These are phyloP conservation scores for Colistium nudipinnis DNA, from an alignment of 2,113 vertebrate species.

Conservation along the genomic window DNA sequence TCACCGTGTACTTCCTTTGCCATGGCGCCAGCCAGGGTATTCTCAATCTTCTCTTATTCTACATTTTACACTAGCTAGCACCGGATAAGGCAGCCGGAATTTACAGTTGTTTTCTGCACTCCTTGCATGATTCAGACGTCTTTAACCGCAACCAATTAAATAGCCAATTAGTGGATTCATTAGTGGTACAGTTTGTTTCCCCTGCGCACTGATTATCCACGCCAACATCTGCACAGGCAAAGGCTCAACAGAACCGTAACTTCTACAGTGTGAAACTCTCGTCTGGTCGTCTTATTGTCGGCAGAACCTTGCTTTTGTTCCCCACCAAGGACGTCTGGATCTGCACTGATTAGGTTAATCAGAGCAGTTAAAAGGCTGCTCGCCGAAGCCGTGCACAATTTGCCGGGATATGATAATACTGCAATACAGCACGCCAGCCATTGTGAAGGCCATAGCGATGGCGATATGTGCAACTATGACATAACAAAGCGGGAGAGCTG, in stretches of 20 bases:
- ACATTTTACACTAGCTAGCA: slow-evolving; percentile 16
- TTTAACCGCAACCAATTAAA: slow-evolving; percentile 62
- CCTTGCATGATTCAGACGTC: slow-evolving; percentile 48
- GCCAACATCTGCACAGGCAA: slow-evolving; percentile 44
- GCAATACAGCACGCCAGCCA: slow-evolving; percentile 40
- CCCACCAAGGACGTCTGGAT: slow-evolving; percentile 68
- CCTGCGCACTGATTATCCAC: slow-evolving; percentile 32
- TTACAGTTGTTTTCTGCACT: slow-evolving; percentile 55
- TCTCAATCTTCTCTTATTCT: slow-evolving; percentile 7
- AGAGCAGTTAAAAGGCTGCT: slow-evolving; percentile 46
- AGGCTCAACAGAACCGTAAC: slow-evolving; percentile 35
- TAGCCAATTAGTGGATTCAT: slow-evolving; percentile 61
- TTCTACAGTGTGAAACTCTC: slow-evolving; percentile 24
- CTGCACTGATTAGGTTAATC: slow-evolving; percentile 48
- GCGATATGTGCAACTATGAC: slow-evolving; percentile 32
- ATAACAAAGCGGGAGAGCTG: slow-evolving; percentile 21
- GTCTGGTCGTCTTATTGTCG: slow-evolving; percentile 29
- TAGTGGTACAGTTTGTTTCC: slow-evolving; percentile 23
- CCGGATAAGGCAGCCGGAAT: slow-evolving; percentile 40
- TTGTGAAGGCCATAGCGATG: slow-evolving; percentile 23
- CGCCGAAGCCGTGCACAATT: slow-evolving; percentile 51
- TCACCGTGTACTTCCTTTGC: slow-evolving; percentile 3
- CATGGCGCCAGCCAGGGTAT: slow-evolving; percentile 4
- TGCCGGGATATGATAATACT: slow-evolving; percentile 50
- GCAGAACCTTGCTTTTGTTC: slow-evolving; percentile 30